These are phyloP conservation scores for Trachurus trachurus DNA, from an alignment of 2,797 vertebrate species.

Conservation along the genomic window DNA sequence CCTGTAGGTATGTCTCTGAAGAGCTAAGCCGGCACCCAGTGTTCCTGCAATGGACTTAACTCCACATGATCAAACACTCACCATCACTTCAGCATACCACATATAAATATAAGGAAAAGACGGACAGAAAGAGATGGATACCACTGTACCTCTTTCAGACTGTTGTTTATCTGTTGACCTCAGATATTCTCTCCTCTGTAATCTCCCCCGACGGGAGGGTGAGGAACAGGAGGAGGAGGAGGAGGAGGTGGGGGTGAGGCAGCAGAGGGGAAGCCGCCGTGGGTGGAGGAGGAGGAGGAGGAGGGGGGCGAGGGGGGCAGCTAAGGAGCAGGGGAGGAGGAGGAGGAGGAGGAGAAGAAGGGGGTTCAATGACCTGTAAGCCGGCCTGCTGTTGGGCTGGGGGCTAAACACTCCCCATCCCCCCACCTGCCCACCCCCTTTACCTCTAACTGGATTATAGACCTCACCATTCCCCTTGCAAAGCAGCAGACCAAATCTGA, in stretches of 20 bases:
- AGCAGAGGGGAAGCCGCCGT: background rate
- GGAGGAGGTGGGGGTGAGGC: constrained; percentile 18
- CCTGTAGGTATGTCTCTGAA: constrained; percentile 66
- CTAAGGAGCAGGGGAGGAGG: background rate
- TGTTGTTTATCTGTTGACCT: constrained; percentile 72
- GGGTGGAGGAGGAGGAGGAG: background rate
- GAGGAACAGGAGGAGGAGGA: constrained; percentile 10
- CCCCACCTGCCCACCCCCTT: constrained; percentile 31
- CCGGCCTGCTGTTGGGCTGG: constrained; percentile 72
- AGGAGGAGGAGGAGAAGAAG: constrained; percentile 27
- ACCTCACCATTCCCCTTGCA: constrained; percentile 49
- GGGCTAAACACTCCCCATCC: constrained; percentile 64
- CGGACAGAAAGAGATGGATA: background rate
- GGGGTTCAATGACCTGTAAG: constrained; percentile 78
- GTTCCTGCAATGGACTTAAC: constrained; percentile 49
- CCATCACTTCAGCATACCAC: constrained; percentile 22
- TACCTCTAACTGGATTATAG: constrained; percentile 76
- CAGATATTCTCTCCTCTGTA: constrained; percentile 60
- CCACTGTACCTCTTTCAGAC: constrained; percentile 31
- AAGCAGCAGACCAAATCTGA: constrained; percentile 42
- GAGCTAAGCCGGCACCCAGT: constrained; percentile 43
- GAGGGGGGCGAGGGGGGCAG: background rate
- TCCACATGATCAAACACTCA: constrained; percentile 59
- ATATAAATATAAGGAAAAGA: constrained; percentile 40
- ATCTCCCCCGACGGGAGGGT: constrained; percentile 55